These are phyloP conservation scores for Ptilodon capucinus DNA, from an alignment of 2,888 invertebrate species.

Conservation along the genomic window DNA sequence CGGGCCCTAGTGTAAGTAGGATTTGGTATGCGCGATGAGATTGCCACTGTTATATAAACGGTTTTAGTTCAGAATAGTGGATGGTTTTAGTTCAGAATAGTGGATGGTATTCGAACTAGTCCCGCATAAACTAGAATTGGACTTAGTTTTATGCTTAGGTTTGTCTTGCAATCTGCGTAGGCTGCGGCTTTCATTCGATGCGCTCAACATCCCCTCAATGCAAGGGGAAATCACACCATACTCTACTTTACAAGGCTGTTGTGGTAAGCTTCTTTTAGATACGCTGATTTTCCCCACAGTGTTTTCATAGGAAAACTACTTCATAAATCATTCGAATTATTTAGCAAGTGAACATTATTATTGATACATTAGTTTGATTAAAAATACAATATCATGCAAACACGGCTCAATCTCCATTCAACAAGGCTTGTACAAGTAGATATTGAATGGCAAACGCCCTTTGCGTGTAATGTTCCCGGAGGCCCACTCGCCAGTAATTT, in stretches of 20 bases:
- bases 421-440: background rate
- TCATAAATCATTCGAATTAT: no score
- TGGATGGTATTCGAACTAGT: conserved; percentile 7
- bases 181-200: no score
- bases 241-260: no score
- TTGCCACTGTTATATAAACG: conserved; percentile 20
- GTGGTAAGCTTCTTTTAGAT: no score
- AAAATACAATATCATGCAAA: background rate
- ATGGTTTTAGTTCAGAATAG: conserved; percentile 10
- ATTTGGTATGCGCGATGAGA: conserved; percentile 19
- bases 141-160: no score
- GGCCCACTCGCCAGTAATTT: conserved; percentile 1
- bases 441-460: background rate
- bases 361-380: background rate
- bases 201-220: no score
- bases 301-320: no score
- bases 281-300: no score
- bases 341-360: no score
- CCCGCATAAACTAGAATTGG: no score
- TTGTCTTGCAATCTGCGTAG: no score
- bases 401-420: background rate
- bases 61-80: conserved; percentile 13
- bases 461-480: conserved; percentile 1
- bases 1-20: conserved; percentile 12
- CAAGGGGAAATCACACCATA: no score